Conservation (phyloP, 1,140 invertebrate genomes). For the Procambarus virginalis region DNA sequence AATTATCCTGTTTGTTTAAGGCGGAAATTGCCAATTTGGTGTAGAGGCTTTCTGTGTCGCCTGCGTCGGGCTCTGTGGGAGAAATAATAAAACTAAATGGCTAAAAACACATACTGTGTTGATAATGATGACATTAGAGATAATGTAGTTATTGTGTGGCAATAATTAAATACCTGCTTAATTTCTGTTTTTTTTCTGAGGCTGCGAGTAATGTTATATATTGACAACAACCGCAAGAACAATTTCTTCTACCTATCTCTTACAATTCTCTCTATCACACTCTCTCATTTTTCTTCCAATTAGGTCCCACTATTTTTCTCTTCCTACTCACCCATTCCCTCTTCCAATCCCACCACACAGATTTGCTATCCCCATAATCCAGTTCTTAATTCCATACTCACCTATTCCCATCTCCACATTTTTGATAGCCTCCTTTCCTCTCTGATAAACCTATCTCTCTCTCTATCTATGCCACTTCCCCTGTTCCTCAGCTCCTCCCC, state of each 20-base stretch:
- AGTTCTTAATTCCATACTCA: not conserved
- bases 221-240: too few relatives aligned
- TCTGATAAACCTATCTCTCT: not conserved
- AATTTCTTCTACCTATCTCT: not conserved
- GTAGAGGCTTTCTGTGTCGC: too few relatives aligned
- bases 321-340: not conserved
- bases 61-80: not conserved
- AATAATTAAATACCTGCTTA: too few relatives aligned
- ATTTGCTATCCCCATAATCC: too few relatives aligned
- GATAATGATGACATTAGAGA: too few relatives aligned
- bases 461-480: not conserved
- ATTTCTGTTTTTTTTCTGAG: too few relatives aligned
- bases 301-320: not conserved
- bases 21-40: too few relatives aligned
- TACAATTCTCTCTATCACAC: not conserved
- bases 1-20: too few relatives aligned
- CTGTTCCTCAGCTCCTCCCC: not conserved
- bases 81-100: not conserved
- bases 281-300: not conserved
- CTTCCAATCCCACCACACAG: not conserved
- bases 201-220: not conserved
- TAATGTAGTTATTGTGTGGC: too few relatives aligned
- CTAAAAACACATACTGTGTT: too few relatives aligned
- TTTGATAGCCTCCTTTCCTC: not conserved
- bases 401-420: not conserved